Base-by-base conservation (phyloP, 2,888 invertebrate species). In the Heliconius cydno region DNA sequence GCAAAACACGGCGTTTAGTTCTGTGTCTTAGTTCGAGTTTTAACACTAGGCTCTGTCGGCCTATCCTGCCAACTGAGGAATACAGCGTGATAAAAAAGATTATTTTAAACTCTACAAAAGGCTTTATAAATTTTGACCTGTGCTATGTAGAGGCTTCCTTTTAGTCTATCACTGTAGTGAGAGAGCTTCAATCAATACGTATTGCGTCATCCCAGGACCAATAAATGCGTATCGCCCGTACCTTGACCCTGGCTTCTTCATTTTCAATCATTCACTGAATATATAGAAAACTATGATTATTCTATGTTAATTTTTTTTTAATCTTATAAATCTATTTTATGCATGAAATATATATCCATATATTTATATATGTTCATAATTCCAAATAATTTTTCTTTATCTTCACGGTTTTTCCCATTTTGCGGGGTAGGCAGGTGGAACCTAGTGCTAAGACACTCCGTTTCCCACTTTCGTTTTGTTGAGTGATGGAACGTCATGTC, bases 161-260 rank as follows among this genome's bases (percentile, higher is more conserved):
- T 66, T 30, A 13, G 73, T 57, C 60, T 81, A 75, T 57, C 57
- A 7, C n/a, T 57, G 34, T 30, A 72, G 28, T 46, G 5, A 72
- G 72, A 57, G 57, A 72, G 30, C 30, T 78, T 76, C 81, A 91
- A 92, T 93, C 92, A 86, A 93, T 92, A 91, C 84, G 81, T 78
- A 81, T 90, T 92, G 89, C 92, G 92, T 93, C 93, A 92, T 86
- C 84, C 22, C 22, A 57, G 57, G 84, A 82, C 77, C 83, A 86
- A 83, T 84, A 85, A 41, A 88, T 90, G 88, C 90, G 89, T 90
- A 89, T 86, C 83, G 85, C 86, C 34, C 52, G 90, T 91, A 89
- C 87, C 88, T 90, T 91, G 90, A 92, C 89, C 91, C 86, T 87
- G 82, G 85, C 60, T 63, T 76, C 79, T 77, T 67, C 52, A 78